These are phyloP conservation scores for Hemiscyllium ocellatum DNA, from an alignment of 2,113 vertebrate species.

Conservation along the genomic window DNA sequence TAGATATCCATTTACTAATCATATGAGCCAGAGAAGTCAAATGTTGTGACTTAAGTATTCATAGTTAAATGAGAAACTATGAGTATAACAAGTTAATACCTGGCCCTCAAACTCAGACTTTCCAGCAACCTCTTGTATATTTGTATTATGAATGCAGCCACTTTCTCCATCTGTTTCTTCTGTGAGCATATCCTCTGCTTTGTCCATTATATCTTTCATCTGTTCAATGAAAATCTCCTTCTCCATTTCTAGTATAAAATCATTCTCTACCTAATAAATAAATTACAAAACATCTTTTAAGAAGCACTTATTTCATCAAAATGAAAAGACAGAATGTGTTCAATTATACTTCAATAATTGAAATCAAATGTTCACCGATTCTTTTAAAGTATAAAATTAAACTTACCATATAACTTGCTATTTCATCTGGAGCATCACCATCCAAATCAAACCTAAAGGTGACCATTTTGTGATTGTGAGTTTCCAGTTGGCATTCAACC, in stretches of 20 bases:
- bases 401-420: constrained; percentile 91
- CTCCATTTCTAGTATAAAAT: constrained; percentile 84
- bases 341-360: background rate
- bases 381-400: background rate
- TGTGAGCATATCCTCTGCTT: constrained; percentile 92
- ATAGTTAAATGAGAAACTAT: background rate
- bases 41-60: background rate
- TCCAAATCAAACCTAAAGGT: constrained; percentile 98
- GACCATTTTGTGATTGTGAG: constrained; percentile 99
- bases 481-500: constrained; percentile 97
- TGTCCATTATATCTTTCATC: constrained; percentile 96
- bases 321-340: background rate
- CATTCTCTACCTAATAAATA: constrained; percentile 80
- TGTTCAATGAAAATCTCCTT: constrained; percentile 96
- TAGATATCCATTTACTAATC: background rate
- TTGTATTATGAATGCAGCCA: constrained; percentile 65
- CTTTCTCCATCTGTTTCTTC: constrained; percentile 82
- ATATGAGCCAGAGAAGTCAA: background rate
- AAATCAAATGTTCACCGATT: background rate
- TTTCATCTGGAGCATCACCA: constrained; percentile 92
- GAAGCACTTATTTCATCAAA: background rate
- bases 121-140: constrained; percentile 64
- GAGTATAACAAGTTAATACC: background rate
- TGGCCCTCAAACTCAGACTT: background rate
- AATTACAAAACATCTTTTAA: background rate